A percentile compares a stretch with the other conserved stretches of the same genome.
These are phyloP conservation scores for Pyrrhia umbra DNA, from an alignment of 2,888 invertebrate species.

Conservation along the genomic window DNA sequence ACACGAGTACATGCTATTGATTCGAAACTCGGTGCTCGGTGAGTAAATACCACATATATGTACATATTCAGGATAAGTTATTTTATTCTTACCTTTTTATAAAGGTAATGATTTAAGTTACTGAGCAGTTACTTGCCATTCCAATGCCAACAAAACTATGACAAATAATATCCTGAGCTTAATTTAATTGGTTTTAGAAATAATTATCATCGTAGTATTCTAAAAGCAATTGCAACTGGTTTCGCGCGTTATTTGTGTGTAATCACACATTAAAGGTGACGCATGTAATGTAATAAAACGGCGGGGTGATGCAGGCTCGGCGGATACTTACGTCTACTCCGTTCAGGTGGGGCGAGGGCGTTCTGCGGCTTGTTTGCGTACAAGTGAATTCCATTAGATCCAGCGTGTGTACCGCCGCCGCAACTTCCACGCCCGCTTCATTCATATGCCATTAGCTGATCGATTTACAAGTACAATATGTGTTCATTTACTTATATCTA, in stretches of 20 bases:
- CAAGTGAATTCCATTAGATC: constrained; percentile 90
- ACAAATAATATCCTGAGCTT: too few relatives aligned
- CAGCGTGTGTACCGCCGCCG: constrained; percentile 83
- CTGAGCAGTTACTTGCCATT: too few relatives aligned
- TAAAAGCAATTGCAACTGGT: background rate
- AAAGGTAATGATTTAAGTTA: too few relatives aligned
- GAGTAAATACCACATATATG: constrained; percentile 18
- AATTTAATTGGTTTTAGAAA: background rate
- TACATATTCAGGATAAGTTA: too few relatives aligned
- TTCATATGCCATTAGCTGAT: constrained; percentile 90
- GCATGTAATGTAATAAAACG: constrained; percentile 61
- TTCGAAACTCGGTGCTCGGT: background rate
- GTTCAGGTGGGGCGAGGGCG: constrained; percentile 76
- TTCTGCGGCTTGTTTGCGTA: constrained; percentile 88
- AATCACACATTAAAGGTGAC: constrained; percentile 49
- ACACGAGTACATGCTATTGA: background rate
- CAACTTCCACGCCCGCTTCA: constrained; percentile 84
- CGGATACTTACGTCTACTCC: constrained; percentile 71
- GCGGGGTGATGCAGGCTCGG: constrained; percentile 64
- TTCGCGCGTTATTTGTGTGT: constrained; percentile 13
- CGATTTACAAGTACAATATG: constrained; percentile 84
- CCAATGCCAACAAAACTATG: too few relatives aligned
- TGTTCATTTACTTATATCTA: constrained; percentile 75
- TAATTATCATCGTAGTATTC: background rate
- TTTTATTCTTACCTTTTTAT: too few relatives aligned